Percentiles rank a stretch among this genome's conserved stretches.
Conservation (phyloP, 2,888 invertebrate genomes). For the Sinotaia quadrata region DNA sequence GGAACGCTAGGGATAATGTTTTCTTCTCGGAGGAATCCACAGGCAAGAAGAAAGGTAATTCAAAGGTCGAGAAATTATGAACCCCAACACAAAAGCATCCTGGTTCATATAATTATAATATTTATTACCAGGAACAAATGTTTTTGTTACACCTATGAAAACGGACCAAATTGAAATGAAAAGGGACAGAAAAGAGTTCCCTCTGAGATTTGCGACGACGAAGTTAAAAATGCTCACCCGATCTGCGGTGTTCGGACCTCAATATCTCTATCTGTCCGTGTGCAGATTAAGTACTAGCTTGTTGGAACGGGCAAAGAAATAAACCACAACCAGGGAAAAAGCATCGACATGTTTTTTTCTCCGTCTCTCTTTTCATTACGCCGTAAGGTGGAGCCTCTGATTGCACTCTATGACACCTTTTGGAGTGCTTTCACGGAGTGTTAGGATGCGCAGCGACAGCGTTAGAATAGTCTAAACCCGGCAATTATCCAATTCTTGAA, state of each 20-base stretch:
- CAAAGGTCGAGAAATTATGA: conserved; percentile 29
- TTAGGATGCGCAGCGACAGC: conserved; percentile 8
- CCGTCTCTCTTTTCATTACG: conserved; percentile 24
- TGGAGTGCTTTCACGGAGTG: conserved; percentile 23
- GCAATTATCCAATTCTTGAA: conserved; percentile 10
- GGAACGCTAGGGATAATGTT: conserved; percentile 1
- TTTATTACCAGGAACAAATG: conserved; percentile 36
- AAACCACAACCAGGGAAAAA: not conserved
- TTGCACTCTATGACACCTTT: conserved; percentile 2
- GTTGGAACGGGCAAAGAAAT: no score
- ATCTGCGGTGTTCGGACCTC: not conserved
- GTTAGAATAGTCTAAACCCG: conserved; percentile 8
- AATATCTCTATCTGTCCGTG: conserved; percentile 20
- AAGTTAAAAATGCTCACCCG: no score
- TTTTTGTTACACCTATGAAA: conserved; percentile 34
- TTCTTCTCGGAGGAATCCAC: not conserved
- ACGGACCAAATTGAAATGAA: conserved; percentile 22
- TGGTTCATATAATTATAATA: conserved; percentile 37
- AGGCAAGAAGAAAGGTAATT: conserved; percentile 8
- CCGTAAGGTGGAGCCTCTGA: not conserved
- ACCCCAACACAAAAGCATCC: conserved; percentile 22
- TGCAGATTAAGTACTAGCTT: no score
- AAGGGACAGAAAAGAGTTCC: not conserved
- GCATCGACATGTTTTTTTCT: no score
- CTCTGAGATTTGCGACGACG: no score